A percentile compares a stretch with the other conserved stretches of the same genome.
Conservation (phyloP, 2,888 invertebrate genomes). For the Lamproptera curius region DNA sequence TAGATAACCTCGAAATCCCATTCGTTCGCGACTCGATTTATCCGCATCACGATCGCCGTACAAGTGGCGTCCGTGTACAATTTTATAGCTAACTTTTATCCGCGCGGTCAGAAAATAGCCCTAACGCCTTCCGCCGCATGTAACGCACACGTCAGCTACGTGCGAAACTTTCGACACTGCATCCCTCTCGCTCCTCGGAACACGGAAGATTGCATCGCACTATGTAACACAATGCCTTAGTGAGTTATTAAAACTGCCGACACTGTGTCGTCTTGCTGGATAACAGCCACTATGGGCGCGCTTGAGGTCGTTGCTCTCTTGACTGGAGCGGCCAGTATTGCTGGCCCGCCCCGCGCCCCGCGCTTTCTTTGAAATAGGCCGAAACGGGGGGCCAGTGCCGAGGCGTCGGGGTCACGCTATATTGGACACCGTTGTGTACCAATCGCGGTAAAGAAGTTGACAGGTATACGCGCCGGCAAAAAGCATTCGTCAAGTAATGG, state of each 20-base stretch:
- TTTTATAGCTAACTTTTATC: slow-evolving; percentile 19
- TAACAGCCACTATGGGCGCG: slow-evolving; percentile 13
- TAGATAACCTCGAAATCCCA: no score
- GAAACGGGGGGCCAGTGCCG: slow-evolving; percentile 4
- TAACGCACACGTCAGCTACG: slow-evolving; percentile 10
- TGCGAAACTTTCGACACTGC: slow-evolving; percentile 16
- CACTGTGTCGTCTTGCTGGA: slow-evolving; percentile 21
- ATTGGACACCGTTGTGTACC: slow-evolving; percentile 16
- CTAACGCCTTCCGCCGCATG: slow-evolving; percentile 13
- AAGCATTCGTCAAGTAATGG: slow-evolving; percentile 20
- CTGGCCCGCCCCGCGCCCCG: slow-evolving; percentile 11
- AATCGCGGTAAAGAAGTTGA: slow-evolving; percentile 22
- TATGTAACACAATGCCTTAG: slow-evolving; percentile 23
- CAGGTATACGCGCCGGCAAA: slow-evolving; percentile 20
- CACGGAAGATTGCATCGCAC: slow-evolving; percentile 22
- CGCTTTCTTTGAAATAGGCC: background rate
- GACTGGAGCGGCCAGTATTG: slow-evolving; percentile 17
- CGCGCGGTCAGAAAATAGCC: slow-evolving; percentile 22
- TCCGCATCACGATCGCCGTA: slow-evolving; percentile 12
- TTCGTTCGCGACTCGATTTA: no score
- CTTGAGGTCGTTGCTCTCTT: slow-evolving; percentile 20
- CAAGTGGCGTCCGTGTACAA: slow-evolving; percentile 7
- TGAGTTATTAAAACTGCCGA: slow-evolving; percentile 23
- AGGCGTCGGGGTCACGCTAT: slow-evolving; percentile 3
- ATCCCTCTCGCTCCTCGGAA: slow-evolving; percentile 20